Evolutionary conservation across 1,140 invertebrate genomes (phyloP).

Genomic region (Goniozus legneri): DNA sequence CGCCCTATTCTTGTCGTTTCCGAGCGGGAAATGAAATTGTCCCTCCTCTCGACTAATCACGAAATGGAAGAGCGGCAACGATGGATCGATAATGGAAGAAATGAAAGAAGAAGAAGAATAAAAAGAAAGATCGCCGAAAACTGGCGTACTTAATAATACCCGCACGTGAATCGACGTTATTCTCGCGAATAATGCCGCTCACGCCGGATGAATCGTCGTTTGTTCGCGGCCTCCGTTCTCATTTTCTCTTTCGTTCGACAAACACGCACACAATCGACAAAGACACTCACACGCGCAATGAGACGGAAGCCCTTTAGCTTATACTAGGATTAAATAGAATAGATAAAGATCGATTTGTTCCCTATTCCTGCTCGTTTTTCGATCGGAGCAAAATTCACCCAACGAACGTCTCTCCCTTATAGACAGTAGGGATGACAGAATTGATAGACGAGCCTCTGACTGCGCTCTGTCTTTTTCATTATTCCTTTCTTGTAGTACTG

Average conservation of each 20-base stretch:
- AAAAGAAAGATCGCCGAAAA: conserved; percentile 39
- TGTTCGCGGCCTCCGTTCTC: conserved; percentile 18
- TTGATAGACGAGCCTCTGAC: conserved; percentile 97
- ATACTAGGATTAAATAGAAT: no score
- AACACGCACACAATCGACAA: conserved; percentile 3
- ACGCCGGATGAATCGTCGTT: conserved; percentile 30
- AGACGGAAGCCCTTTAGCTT: conserved; percentile 24
- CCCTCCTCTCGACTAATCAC: background rate
- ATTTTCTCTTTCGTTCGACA: conserved; percentile 8
- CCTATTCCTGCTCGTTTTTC: conserved; percentile 12
- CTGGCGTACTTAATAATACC: conserved; percentile 43
- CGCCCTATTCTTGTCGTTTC: background rate
- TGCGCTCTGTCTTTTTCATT: conserved; percentile 98
- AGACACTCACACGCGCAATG: conserved; percentile 14
- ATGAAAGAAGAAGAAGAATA: conserved; percentile 16
- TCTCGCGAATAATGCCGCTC: conserved; percentile 25
- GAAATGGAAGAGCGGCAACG: background rate
- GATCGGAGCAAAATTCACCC: background rate
- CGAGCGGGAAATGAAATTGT: background rate
- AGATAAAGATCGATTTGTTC: no score
- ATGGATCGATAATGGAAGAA: conserved; percentile 20
- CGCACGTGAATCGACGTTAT: conserved; percentile 23
- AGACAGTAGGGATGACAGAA: conserved; percentile 94
- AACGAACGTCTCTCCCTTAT: conserved; percentile 49
- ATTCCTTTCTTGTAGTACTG: conserved; percentile 99